phyloP scores from a whole-genome alignment of 2,797 vertebrate species.

The Sebastolobus alascanus region DNA sequence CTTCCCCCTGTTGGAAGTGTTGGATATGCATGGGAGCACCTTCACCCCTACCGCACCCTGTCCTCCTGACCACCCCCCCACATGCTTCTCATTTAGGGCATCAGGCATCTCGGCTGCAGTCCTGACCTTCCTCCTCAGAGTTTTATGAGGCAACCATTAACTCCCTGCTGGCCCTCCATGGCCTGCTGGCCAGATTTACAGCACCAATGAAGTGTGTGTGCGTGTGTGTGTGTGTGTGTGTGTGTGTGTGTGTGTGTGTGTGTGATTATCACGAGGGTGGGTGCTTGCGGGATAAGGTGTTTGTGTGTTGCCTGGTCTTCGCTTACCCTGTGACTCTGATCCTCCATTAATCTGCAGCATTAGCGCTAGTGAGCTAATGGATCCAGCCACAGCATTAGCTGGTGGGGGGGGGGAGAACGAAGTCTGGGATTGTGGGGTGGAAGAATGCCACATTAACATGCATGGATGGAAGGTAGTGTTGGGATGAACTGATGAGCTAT shows the following conservation, averaged over 20 bases:
- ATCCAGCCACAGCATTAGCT: slow-evolving; percentile 61
- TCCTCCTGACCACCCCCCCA: slow-evolving; percentile 68
- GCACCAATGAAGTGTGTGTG: slow-evolving; percentile 51
- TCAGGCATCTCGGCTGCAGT: slow-evolving; percentile 76
- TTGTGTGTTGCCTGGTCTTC: slow-evolving; percentile 57
- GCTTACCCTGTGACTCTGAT: slow-evolving; percentile 71
- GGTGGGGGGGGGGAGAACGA: slow-evolving; percentile 15
- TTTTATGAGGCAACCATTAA: slow-evolving; percentile 86
- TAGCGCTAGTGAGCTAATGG: slow-evolving; percentile 75
- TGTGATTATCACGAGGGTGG: slow-evolving; percentile 62
- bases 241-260: slow-evolving; percentile 17
- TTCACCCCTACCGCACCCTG: slow-evolving; percentile 44
- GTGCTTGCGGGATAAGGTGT: slow-evolving; percentile 58
- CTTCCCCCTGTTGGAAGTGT: slow-evolving; percentile 34
- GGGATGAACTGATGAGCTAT: slow-evolving; percentile 27
- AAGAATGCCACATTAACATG: slow-evolving; percentile 46
- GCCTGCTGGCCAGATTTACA: slow-evolving; percentile 80
- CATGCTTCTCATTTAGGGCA: slow-evolving; percentile 84
- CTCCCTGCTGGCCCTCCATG: slow-evolving; percentile 74
- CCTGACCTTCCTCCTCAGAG: slow-evolving; percentile 82
- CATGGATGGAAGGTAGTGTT: slow-evolving; percentile 30
- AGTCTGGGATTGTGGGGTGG: slow-evolving; percentile 20
- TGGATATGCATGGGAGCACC: slow-evolving; percentile 46
- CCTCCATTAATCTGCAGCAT: slow-evolving; percentile 75
- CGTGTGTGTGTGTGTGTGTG: slow-evolving; percentile 27